These are phyloP conservation scores for Hemicentrotus pulcherrimus DNA, from an alignment of 35 echinoderm and acorn worm genomes.

Conservation along the genomic window DNA sequence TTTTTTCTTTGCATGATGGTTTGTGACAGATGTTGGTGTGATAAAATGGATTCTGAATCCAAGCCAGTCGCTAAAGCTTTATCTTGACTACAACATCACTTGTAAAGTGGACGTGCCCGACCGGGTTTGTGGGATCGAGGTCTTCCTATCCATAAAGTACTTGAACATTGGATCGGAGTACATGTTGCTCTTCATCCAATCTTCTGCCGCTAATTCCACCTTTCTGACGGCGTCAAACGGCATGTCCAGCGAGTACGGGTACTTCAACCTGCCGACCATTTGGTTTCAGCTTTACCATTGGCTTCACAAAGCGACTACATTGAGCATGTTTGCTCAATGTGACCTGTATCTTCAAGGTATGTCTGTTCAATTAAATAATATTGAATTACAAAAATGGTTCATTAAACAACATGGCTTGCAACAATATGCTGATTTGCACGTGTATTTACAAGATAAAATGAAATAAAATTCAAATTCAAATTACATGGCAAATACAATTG, in stretches of 20 bases:
- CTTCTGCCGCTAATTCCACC: background rate
- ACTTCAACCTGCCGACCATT: background rate
- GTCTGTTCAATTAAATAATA: background rate
- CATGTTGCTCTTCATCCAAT: background rate
- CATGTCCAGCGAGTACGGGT: background rate
- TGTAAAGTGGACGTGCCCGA: background rate
- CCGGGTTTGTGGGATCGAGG: background rate
- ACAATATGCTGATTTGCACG: too few species aligned
- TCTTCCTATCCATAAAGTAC: background rate
- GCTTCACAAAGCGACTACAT: background rate
- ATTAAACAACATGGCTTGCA: too few species aligned
- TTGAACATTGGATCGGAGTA: background rate
- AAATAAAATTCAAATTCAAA: too few species aligned
- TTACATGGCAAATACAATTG: too few species aligned
- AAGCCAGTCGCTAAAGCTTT: background rate
- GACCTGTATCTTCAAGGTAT: background rate
- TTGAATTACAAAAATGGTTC: too few species aligned
- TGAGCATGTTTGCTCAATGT: background rate
- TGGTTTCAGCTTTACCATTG: background rate
- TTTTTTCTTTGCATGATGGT: background rate
- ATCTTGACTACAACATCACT: background rate
- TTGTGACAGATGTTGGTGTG: background rate
- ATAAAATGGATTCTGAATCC: background rate
- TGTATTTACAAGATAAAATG: too few species aligned
- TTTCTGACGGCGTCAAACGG: background rate